phyloP scores from a whole-genome alignment of 2,888 invertebrate species.

The Didymodactylos carnosus region DNA sequence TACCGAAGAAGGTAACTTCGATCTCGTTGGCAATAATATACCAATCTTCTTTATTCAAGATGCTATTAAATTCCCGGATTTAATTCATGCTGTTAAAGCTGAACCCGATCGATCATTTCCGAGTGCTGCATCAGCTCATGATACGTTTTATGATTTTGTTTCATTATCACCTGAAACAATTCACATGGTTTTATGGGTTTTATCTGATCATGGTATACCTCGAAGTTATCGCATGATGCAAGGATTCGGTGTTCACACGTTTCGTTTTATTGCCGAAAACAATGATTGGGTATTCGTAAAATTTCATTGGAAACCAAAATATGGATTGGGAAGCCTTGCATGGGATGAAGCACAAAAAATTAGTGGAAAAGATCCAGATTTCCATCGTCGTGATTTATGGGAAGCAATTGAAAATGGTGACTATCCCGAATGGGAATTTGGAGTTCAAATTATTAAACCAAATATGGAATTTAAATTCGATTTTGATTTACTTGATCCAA shows the following conservation, averaged over 20 bases:
- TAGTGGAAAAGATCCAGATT: conserved; percentile 64
- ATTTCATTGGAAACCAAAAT: conserved; percentile 59
- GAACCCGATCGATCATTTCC: too few species aligned
- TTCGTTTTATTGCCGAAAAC: conserved; percentile 60
- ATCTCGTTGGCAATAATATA: conserved; percentile 69
- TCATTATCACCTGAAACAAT: conserved; percentile 63
- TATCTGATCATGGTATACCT: conserved; percentile 75
- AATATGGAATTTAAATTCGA: conserved; percentile 56
- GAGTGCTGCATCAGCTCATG: too few species aligned
- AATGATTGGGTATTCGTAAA: conserved; percentile 59
- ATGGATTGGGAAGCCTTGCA: conserved; percentile 19
- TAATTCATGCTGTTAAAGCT: conserved; percentile 58
- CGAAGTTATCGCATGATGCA: conserved; percentile 81
- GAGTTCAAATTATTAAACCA: conserved; percentile 62
- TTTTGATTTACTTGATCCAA: conserved; percentile 79
- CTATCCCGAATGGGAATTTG: conserved; percentile 51
- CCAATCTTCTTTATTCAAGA: conserved; percentile 80
- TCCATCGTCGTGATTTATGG: conserved; percentile 64
- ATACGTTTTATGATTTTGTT: conserved; percentile 91
- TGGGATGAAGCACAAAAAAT: conserved; percentile 50
- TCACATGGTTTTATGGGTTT: conserved; percentile 64
- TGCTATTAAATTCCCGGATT: conserved; percentile 62
- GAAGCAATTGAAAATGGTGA: conserved; percentile 56
- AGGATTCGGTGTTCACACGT: conserved; percentile 82
- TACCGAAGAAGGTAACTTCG: conserved; percentile 47